Conservation (phyloP, 2,888 invertebrate genomes). For the Erynnis tages region DNA sequence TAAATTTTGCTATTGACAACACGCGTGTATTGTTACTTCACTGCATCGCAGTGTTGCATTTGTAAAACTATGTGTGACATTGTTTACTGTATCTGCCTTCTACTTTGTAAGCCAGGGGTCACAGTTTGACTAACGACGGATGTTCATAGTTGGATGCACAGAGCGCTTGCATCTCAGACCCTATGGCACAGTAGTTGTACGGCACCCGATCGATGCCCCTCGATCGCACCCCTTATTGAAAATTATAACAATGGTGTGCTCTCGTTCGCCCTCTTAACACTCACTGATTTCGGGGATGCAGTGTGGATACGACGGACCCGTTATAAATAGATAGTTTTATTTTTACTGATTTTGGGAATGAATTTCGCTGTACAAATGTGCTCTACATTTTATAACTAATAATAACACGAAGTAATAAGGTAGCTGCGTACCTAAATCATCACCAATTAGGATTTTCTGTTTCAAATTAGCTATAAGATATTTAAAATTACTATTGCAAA, state of each 20-base stretch:
- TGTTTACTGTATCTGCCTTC: conserved; percentile 19
- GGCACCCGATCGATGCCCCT: conserved; percentile 74
- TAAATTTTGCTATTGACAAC: background rate
- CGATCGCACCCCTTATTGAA: conserved; percentile 81
- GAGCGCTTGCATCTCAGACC: conserved; percentile 40
- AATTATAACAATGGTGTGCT: conserved; percentile 80
- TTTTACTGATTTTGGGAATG: too few species aligned
- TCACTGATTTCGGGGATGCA: conserved; percentile 75
- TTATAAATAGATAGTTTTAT: conserved; percentile 13
- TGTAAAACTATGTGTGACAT: conserved; percentile 2
- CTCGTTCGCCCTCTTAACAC: conserved; percentile 75
- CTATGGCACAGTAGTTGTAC: conserved; percentile 23
- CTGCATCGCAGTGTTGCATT: background rate
- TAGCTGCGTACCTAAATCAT: too few species aligned
- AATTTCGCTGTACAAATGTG: too few species aligned
- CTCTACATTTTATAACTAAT: too few species aligned
- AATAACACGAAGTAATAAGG: too few species aligned
- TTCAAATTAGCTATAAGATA: too few species aligned
- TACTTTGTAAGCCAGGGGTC: conserved; percentile 13
- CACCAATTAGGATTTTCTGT: too few species aligned
- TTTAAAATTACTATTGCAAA: too few species aligned
- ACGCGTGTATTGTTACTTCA: background rate
- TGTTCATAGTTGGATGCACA: conserved; percentile 75
- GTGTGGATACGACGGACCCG: conserved; percentile 57
- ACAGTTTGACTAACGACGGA: conserved; percentile 51